These are phyloP conservation scores for Girardinus metallicus DNA, from an alignment of 2,797 vertebrate species.

Conservation along the genomic window DNA sequence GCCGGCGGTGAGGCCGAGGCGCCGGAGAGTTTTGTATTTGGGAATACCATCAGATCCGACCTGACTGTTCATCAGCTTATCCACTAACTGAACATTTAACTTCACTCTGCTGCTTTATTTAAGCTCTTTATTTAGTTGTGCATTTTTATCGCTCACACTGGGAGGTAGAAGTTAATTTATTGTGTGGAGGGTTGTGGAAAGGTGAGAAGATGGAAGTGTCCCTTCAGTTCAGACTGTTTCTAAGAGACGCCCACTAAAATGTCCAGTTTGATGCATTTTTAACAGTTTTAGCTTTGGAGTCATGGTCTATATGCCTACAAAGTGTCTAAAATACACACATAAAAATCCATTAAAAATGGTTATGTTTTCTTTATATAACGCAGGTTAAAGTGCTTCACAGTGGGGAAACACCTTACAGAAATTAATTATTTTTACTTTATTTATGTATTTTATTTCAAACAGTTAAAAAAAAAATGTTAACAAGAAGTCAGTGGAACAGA, in stretches of 20 bases:
- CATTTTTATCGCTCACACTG: background rate
- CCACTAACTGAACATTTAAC: background rate
- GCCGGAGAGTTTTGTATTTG: conserved; percentile 35
- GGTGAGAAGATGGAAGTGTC: background rate
- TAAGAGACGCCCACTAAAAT: background rate
- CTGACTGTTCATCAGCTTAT: conserved; percentile 12
- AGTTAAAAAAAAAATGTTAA: no score
- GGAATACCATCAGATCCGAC: conserved; percentile 33
- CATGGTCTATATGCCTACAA: background rate
- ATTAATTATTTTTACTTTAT: no score
- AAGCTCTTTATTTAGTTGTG: background rate
- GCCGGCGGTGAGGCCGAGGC: conserved; percentile 48
- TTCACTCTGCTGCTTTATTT: background rate
- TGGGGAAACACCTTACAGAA: background rate
- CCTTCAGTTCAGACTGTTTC: background rate
- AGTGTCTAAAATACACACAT: background rate
- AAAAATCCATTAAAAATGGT: background rate
- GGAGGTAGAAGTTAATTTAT: background rate
- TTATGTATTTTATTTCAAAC: no score
- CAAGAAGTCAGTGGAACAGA: no score
- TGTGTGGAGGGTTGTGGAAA: background rate
- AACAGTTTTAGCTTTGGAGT: background rate
- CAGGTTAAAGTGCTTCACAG: background rate
- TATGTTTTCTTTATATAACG: background rate
- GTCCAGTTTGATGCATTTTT: background rate